Evolutionary conservation across 2,113 vertebrate species (phyloP), one percentile per base, ranked within the genome.

Genomic region (Charina bottae): DNA sequence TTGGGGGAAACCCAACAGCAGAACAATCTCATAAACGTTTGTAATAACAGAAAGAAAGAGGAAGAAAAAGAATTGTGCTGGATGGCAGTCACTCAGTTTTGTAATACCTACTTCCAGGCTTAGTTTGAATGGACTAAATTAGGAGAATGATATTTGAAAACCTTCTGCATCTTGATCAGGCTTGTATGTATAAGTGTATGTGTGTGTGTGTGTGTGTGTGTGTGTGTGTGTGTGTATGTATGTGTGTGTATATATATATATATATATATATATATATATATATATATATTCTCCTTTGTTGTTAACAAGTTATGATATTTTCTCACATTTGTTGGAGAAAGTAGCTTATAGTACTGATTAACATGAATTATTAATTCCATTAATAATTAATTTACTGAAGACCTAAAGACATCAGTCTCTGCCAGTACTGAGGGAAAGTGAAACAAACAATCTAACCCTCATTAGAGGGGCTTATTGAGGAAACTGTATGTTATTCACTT

Each of bases 311-410:
- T 97, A 95, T 98, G 98, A 98, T 98, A 98, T 98, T 98, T 98
- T 97, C 92, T 97, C 97, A 94, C 97, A 93, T 97, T 97, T 97
- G 97, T 97, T 98, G 98, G 97, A 92, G 97, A 97, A 97, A 98
- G 98, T 98, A 98, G 98, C 98, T 98, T 98, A 98, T 97, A 98
- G 98, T 98, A 98, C 98, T 98, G 98, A 98, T 99, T 99, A 98
- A 97, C 97, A 98, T 99, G 97, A 99, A 99, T 99, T 98, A 99
- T 99, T 99, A 98, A 99, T 96, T 96, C 94, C 94, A 98, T 99
- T 98, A 98, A 99, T 99, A 98, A 98, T 98, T 99, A 97, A 99
- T 99, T 98, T 98, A 98, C 97, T 96, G 94, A 96, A 97, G 93
- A 96, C 95, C 96, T 97, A 98, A 99, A 98, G 98, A 98, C 97